Percentiles rank a stretch among this genome's conserved stretches.
Evolutionary conservation across 2,888 invertebrate species (phyloP).

Genomic region (Callinectes sapidus): DNA sequence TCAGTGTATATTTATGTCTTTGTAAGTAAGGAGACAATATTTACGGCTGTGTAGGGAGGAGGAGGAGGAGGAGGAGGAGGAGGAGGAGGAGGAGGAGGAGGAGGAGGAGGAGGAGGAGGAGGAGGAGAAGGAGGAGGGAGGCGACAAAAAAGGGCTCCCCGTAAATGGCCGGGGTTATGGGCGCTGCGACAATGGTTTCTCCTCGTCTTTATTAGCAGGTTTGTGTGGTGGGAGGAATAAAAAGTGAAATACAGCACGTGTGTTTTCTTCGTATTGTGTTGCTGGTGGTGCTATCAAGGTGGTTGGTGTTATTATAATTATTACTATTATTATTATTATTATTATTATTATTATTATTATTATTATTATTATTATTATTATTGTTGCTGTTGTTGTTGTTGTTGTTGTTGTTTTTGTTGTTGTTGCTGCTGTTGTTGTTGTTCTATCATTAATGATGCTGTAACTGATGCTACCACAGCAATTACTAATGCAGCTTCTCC

Average conservation of each 20-base stretch:
- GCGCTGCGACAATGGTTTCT: not conserved
- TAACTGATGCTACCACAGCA: not conserved
- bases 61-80: too few species aligned
- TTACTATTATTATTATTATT: not conserved
- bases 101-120: too few species aligned
- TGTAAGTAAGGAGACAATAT: conserved; percentile 6
- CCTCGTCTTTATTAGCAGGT: not conserved
- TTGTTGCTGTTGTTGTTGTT: not conserved
- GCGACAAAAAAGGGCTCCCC: not conserved
- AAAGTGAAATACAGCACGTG: not conserved
- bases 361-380: not conserved
- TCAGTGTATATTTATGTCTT: not conserved
- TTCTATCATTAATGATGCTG: not conserved
- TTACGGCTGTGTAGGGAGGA: not conserved
- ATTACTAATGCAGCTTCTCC: not conserved
- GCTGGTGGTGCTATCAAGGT: not conserved
- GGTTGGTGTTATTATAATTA: not conserved
- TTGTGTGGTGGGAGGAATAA: not conserved
- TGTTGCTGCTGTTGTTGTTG: too few species aligned
- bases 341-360: not conserved
- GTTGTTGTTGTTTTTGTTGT: too few species aligned
- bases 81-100: too few species aligned
- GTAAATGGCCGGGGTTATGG: not conserved
- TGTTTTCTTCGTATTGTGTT: not conserved
- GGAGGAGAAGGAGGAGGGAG: not conserved